Conservation (phyloP, 2,797 vertebrate genomes). For the Sebastes variabilis region DNA sequence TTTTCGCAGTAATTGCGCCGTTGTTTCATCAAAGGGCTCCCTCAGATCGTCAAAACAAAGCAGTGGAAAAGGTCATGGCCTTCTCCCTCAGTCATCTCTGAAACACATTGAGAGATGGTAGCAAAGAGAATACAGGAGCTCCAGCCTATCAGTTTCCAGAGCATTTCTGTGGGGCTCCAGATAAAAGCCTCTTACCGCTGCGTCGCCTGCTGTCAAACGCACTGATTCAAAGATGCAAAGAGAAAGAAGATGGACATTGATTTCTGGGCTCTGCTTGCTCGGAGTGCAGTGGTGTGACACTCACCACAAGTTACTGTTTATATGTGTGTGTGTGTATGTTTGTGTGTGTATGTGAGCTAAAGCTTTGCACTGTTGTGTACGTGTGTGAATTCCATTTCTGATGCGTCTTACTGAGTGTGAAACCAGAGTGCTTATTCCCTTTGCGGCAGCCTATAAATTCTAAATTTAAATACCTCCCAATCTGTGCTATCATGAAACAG, state of each 20-base stretch:
- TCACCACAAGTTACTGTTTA: background rate
- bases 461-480: conserved; percentile 26
- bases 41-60: background rate
- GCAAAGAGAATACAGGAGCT: background rate
- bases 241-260: conserved; percentile 52
- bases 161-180: conserved; percentile 15
- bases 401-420: conserved; percentile 8
- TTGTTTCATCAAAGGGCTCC: background rate
- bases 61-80: conserved; percentile 5
- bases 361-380: background rate
- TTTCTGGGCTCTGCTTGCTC: conserved; percentile 26
- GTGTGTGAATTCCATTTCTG: background rate
- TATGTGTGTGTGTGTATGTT: background rate
- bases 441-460: conserved; percentile 3
- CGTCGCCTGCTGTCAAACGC: conserved; percentile 29
- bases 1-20: background rate
- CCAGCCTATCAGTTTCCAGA: conserved; percentile 1
- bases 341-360: background rate
- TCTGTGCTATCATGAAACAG: conserved; percentile 18
- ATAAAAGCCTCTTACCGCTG: conserved; percentile 35
- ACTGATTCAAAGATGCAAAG: conserved; percentile 28
- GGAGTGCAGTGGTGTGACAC: conserved; percentile 15
- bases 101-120: conserved; percentile 24
- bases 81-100: background rate
- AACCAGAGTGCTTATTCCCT: background rate